phyloP scores from a whole-genome alignment of 1,140 invertebrate genomes.

The Condylostylus longicornis region DNA sequence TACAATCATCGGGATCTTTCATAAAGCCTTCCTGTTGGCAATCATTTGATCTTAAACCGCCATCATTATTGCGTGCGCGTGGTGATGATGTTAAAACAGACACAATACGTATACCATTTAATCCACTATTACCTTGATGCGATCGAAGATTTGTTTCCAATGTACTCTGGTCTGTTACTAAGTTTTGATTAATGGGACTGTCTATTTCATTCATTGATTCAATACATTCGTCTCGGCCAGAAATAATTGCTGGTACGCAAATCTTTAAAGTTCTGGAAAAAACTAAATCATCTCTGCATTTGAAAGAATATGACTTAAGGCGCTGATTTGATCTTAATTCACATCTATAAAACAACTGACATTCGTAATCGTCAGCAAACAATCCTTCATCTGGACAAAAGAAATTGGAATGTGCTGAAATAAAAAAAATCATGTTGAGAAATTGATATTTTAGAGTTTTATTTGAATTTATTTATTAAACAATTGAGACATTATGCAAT shows the following conservation, averaged over 20 bases:
- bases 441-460: too few species aligned
- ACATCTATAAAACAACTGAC: slow-evolving; percentile 42
- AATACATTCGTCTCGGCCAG: slow-evolving; percentile 25
- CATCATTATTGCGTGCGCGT: slow-evolving; percentile 7
- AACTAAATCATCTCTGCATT: slow-evolving; percentile 33
- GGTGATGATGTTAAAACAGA: slow-evolving; percentile 26
- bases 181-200: slow-evolving; percentile 5
- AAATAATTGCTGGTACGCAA: slow-evolving; percentile 24
- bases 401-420: slow-evolving; percentile 10
- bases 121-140: slow-evolving; percentile 9
- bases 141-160: neutral
- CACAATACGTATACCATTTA: slow-evolving; percentile 27
- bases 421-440: too few species aligned
- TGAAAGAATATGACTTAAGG: slow-evolving; percentile 33
- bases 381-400: slow-evolving; percentile 45
- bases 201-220: slow-evolving; percentile 25
- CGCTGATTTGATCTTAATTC: slow-evolving; percentile 29
- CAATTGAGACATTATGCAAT: too few species aligned
- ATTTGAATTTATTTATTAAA: too few species aligned
- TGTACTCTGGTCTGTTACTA: neutral
- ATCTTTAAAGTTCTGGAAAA: slow-evolving; percentile 22
- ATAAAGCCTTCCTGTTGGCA: slow-evolving; percentile 47
- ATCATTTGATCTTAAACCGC: slow-evolving; percentile 1
- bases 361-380: slow-evolving; percentile 42
- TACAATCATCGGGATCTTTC: slow-evolving; percentile 50